These are phyloP conservation scores for Montipora cactus DNA, from an alignment of 64 coral and sea anemone genomes.

Conservation along the genomic window DNA sequence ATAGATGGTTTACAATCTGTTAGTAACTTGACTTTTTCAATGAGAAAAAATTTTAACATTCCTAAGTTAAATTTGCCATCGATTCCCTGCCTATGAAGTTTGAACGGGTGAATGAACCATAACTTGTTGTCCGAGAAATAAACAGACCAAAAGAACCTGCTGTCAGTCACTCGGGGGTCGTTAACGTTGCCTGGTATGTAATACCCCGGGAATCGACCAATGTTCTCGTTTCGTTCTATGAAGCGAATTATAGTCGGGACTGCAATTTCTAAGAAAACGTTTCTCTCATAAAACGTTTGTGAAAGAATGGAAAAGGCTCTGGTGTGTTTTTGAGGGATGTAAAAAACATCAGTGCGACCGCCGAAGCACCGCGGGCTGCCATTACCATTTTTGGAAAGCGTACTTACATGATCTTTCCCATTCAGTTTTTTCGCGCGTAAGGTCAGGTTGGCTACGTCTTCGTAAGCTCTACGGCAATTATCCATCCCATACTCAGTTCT, in stretches of 20 bases:
- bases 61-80: too few species aligned
- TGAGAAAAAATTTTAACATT: neutral
- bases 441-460: slow-evolving; percentile 72
- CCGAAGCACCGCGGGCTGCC: too few species aligned
- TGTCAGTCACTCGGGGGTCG: slow-evolving; percentile 79
- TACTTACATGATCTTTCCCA: too few species aligned
- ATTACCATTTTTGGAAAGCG: too few species aligned
- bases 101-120: slow-evolving; percentile 98
- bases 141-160: slow-evolving; percentile 95
- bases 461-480: slow-evolving; percentile 85
- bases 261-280: too few species aligned
- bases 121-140: slow-evolving; percentile 82
- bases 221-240: slow-evolving; percentile 62
- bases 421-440: too few species aligned
- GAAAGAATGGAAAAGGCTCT: slow-evolving; percentile 71
- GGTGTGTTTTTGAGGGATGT: slow-evolving; percentile 72
- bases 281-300: slow-evolving; percentile 74
- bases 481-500: slow-evolving; percentile 17
- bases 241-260: slow-evolving; percentile 30
- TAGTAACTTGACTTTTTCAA: slow-evolving; percentile 55
- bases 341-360: slow-evolving; percentile 88
- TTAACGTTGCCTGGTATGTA: slow-evolving; percentile 91
- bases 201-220: slow-evolving; percentile 66
- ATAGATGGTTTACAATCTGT: neutral
- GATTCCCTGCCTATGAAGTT: slow-evolving; percentile 55